These are phyloP conservation scores for Mico argentatus DNA, from an alignment of 2,797 vertebrate genomes.

Conservation along the genomic window DNA sequence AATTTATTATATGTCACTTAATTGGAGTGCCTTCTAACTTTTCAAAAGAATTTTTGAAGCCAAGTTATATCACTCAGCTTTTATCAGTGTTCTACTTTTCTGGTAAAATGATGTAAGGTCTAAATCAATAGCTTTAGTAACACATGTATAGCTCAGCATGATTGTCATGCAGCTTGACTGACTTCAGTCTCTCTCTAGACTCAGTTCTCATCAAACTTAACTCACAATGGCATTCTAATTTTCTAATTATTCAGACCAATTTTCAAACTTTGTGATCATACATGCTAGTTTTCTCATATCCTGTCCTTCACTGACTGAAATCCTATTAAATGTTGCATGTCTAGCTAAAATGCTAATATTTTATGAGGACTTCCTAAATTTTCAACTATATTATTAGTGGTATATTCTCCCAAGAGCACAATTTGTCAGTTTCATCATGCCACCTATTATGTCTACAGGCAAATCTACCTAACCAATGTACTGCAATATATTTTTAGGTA, in stretches of 20 bases:
- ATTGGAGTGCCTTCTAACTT: not conserved
- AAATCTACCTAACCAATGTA: not conserved
- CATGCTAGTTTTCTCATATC: not conserved
- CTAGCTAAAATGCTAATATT: not conserved
- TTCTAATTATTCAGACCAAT: not conserved
- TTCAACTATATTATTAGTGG: not conserved
- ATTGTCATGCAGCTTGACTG: not conserved
- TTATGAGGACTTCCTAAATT: not conserved
- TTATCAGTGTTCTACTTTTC: not conserved
- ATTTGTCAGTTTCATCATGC: not conserved
- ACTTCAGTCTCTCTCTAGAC: not conserved
- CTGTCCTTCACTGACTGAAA: not conserved
- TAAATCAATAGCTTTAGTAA: not conserved
- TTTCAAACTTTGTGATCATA: not conserved
- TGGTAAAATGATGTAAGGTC: not conserved
- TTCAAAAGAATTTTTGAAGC: constrained; percentile 9
- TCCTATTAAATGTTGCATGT: not conserved
- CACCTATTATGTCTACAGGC: too few relatives aligned
- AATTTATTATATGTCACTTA: not conserved
- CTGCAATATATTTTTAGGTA: not conserved
- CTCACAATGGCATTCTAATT: not conserved
- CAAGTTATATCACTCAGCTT: not conserved
- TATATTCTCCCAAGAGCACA: not conserved
- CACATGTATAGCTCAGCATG: not conserved
- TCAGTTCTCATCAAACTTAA: not conserved